Percentiles rank a stretch among this genome's conserved stretches.
These are phyloP conservation scores for Enteromius mattozi DNA, from an alignment of 2,797 vertebrate genomes.

Conservation along the genomic window DNA sequence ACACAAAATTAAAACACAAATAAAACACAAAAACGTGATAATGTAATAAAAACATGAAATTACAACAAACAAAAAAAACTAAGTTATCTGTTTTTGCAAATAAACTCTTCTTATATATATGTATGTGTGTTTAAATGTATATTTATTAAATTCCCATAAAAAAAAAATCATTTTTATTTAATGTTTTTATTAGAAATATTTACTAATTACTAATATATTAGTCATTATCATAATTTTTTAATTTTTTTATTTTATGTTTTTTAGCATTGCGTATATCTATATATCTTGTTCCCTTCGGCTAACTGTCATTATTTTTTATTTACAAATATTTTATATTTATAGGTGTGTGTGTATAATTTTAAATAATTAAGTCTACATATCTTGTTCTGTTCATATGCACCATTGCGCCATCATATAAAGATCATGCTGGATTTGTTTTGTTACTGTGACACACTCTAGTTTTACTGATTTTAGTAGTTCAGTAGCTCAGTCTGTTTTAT, in stretches of 20 bases:
- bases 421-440: background rate
- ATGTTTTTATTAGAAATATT: background rate
- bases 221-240: background rate
- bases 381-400: background rate
- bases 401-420: constrained; percentile 14
- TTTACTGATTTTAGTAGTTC: background rate
- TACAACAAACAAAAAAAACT: too few species aligned
- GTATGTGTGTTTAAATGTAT: too few species aligned
- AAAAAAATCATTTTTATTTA: background rate
- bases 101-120: too few species aligned
- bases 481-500: background rate
- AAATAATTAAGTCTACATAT: background rate
- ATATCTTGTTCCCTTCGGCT: background rate
- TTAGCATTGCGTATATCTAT: background rate
- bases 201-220: background rate
- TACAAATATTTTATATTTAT: too few species aligned
- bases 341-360: background rate
- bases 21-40: too few species aligned
- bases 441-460: background rate
- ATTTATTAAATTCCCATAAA: too few species aligned
- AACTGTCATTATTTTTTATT: background rate
- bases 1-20: too few species aligned
- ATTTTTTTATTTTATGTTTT: background rate
- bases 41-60: too few species aligned
- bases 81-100: too few species aligned